Percentiles rank a stretch among this genome's conserved stretches.
phyloP scores from a whole-genome alignment of 2,888 invertebrate genomes.

The Andrena fulva region DNA sequence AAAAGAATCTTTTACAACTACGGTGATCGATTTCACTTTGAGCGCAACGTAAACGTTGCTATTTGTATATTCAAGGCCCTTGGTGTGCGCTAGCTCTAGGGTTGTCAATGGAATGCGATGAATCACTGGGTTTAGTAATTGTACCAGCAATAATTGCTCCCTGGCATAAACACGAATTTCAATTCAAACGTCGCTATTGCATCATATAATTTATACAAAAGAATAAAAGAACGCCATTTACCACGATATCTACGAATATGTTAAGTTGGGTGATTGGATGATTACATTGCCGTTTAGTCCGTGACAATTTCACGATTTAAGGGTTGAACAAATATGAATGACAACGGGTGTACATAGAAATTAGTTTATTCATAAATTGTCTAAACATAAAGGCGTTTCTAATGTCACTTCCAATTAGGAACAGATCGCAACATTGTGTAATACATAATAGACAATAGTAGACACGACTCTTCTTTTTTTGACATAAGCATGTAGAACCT shows the following conservation, averaged over 20 bases:
- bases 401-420: slow-evolving; percentile 1
- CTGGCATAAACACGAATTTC: background rate
- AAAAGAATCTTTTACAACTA: background rate
- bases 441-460: background rate
- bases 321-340: slow-evolving; percentile 6
- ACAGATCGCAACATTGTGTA: background rate
- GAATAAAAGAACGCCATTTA: background rate
- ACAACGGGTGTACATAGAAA: background rate
- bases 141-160: background rate
- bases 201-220: background rate
- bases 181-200: background rate
- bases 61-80: too few species aligned
- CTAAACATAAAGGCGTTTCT: slow-evolving; percentile 3
- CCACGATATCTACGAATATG: background rate
- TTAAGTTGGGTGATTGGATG: background rate
- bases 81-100: too few species aligned
- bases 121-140: background rate
- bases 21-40: too few species aligned
- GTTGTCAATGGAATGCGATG: background rate
- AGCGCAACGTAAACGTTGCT: too few species aligned
- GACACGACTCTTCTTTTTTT: slow-evolving; percentile 1
- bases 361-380: slow-evolving; percentile 45
- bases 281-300: slow-evolving; percentile 14
- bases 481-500: background rate
- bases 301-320: background rate